phyloP scores from a whole-genome alignment of 2,113 vertebrate genomes.

The Myxocyprinus asiaticus region DNA sequence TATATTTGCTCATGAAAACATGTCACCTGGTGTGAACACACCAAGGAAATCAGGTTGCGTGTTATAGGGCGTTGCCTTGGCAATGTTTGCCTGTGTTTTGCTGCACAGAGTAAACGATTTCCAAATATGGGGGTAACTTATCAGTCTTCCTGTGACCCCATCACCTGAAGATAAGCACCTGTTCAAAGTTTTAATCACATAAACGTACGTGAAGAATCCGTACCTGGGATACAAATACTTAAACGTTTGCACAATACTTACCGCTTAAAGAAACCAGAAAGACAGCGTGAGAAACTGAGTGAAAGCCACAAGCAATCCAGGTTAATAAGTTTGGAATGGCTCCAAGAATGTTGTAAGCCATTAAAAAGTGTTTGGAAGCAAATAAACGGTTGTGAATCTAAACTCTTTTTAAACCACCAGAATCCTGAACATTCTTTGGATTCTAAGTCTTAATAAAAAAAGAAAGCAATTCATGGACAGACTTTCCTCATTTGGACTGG shows the following conservation, averaged over 20 bases:
- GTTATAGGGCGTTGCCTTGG: background rate
- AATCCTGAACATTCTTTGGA: slow-evolving; percentile 10
- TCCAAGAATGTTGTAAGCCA: slow-evolving; percentile 4
- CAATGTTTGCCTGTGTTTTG: slow-evolving; percentile 28
- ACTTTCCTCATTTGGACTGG: background rate
- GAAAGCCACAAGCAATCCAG: no score
- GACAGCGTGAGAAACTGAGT: background rate
- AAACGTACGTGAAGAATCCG: background rate
- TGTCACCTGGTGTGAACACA: background rate
- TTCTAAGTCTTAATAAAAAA: background rate
- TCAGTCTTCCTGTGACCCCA: background rate
- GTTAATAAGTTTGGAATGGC: background rate
- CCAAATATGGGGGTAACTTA: background rate
- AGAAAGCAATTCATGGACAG: background rate
- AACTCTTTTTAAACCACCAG: background rate
- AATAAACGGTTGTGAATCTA: background rate
- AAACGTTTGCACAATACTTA: background rate
- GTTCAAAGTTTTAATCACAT: background rate
- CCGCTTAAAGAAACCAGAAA: background rate
- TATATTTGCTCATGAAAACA: background rate
- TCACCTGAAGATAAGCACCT: slow-evolving; percentile 5
- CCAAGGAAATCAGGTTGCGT: background rate
- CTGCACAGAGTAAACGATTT: background rate
- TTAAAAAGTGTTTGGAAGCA: background rate
- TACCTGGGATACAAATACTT: background rate